Conservation (phyloP, 2,888 invertebrate genomes). For the Strigamia crassipes region DNA sequence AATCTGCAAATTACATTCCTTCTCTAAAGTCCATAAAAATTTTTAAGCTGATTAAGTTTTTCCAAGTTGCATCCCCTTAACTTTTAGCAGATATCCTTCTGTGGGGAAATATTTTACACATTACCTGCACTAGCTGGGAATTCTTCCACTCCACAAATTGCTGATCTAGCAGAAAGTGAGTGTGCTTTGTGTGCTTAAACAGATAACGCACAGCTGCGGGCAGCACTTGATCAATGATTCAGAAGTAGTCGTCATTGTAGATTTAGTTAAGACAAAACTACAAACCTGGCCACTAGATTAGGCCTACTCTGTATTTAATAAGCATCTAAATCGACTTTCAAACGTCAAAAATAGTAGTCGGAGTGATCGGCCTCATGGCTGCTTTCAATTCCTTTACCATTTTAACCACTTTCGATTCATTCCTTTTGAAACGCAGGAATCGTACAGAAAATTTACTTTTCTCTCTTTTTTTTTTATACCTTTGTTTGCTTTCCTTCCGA, state of each 20-base stretch:
- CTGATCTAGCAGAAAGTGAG: conserved; percentile 10
- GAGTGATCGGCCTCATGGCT: no score
- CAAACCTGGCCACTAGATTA: not conserved
- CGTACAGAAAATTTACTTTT: no score
- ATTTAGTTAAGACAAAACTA: conserved; percentile 10
- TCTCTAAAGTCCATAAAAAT: conserved; percentile 3
- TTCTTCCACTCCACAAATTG: conserved; percentile 10
- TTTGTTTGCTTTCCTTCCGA: no score
- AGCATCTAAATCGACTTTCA: not conserved
- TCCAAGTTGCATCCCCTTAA: conserved; percentile 10
- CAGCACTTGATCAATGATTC: conserved; percentile 10
- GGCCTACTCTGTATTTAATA: not conserved
- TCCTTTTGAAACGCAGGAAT: no score
- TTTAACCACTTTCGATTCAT: not conserved
- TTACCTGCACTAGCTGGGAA: conserved; percentile 10
- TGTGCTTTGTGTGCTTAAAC: conserved; percentile 10
- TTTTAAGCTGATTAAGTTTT: conserved; percentile 10
- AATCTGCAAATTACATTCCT: conserved; percentile 10
- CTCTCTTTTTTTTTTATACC: no score
- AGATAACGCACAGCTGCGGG: conserved; percentile 10
- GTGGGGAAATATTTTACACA: conserved; percentile 4
- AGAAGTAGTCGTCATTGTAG: not conserved
- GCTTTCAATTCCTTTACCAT: not conserved
- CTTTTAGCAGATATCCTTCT: conserved; percentile 3
- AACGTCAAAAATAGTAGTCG: not conserved